Percentiles rank a stretch among this genome's conserved stretches.
phyloP scores from a whole-genome alignment of 2,797 vertebrate genomes.

The Peromyscus nudipes region DNA sequence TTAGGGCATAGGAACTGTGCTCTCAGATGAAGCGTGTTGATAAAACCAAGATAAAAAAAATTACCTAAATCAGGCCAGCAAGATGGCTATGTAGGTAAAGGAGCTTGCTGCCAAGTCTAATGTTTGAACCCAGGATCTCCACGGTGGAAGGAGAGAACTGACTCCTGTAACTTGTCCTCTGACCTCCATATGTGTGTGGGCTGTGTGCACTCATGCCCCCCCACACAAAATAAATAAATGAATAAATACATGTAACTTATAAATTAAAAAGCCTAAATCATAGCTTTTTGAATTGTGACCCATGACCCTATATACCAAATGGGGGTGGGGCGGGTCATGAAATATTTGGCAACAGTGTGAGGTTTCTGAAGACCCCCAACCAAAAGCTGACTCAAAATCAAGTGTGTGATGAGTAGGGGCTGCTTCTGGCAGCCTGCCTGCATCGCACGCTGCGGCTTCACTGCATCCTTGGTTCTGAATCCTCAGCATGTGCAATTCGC shows the following conservation, averaged over 20 bases:
- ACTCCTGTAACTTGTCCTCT: not conserved
- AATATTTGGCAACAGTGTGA: not conserved
- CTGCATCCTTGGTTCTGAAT: not conserved
- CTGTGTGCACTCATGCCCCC: not conserved
- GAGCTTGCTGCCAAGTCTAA: not conserved
- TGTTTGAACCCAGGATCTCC: not conserved
- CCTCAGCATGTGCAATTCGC: rapidly evolving
- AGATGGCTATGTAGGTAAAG: not conserved
- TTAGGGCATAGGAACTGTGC: not conserved
- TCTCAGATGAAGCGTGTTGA: not conserved
- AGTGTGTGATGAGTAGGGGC: no score
- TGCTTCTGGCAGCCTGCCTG: not conserved
- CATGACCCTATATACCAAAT: not conserved
- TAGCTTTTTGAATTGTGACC: not conserved
- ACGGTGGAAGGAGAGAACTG: not conserved
- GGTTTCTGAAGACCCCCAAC: not conserved
- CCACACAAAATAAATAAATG: not conserved
- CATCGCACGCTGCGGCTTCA: rapidly evolving
- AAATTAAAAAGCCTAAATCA: not conserved
- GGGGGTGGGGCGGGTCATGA: not conserved
- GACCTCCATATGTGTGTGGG: not conserved
- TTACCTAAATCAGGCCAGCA: not conserved
- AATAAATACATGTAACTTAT: not conserved
- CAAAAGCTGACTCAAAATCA: not conserved
- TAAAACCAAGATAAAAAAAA: not conserved